Evolutionary conservation across 2,797 vertebrate genomes (phyloP), one percentile per base, ranked within the genome.

Genomic region (Sylvilagus floridanus): DNA sequence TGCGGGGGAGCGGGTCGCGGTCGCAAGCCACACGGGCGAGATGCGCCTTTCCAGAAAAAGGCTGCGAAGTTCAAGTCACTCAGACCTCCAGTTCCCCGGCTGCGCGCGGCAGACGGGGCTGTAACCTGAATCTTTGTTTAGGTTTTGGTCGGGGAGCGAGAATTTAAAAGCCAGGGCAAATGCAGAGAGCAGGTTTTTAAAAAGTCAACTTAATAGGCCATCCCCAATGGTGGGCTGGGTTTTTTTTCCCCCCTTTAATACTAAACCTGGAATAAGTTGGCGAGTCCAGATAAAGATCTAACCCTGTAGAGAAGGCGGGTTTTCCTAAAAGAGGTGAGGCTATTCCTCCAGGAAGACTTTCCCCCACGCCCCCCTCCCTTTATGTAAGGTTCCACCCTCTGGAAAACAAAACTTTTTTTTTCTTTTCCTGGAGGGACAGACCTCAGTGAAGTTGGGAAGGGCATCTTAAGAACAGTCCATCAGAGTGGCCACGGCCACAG

Each of bases 281-380:
- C 96, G 95, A 78, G 96, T 71, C 66, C 91, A 84, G 97, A 97
- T 95, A 96, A 93, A 97, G 97, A 93, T 97, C 97, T 98, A 94
- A 91, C 93, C 96, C 78, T 71, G 94, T 92, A 88, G 91, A 89
- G 98, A 98, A 98, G 98, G 98, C 97, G 98, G 98, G 98, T 98
- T 97, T 97, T 97, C 86, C 85, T 93, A 93, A 54, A 97, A 98
- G 98, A 99, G 99, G 99, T 98, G 99, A 98, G 98, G 98, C 98
- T 97, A 85, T 92, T 92, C 94, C 96, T 96, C 84, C 96, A 96
- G 93, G 95, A 95, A 96, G 96, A 93, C 94, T 97, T 89, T n/a
- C 13, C 91, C 63, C 77, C 50, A 19, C 66, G 69, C 54, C 35
- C 90, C 52, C 79, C 95, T 94, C 92, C 94, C 91, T 92, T 71